Evolutionary conservation across 2,113 vertebrate genomes (phyloP), one percentile per base, ranked within the genome.

Genomic region (Lipophrys pholis): DNA sequence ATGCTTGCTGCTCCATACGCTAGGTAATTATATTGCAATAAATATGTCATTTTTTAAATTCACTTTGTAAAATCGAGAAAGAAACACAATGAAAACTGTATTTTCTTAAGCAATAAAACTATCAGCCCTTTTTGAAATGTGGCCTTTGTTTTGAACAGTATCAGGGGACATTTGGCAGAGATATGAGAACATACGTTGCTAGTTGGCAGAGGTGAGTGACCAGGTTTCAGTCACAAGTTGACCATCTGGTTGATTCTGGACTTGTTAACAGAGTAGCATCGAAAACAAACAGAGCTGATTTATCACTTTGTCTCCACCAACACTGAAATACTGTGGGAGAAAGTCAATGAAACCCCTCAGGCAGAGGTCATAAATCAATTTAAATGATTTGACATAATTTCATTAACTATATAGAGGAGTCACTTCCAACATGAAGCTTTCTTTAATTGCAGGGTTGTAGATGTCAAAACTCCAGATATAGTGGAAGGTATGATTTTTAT

Each of bases 161-260:
- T 65, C 12, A 61, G 61, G 54, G 69, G 53, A 61, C 40, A 79
- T 17, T 65, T 86, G 80, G 76, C 83, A 87, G 76, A 73, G 51
- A 50, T 48, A 54, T 1, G 6, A 54, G 35, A 59, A 51, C 58
- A 6, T 56, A 80, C 35, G n/a, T 62, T 51, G 50, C 69, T 30
- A 69, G 82, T 59, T 87, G 86, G 85, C 78, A 57, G 30, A 52
- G 52, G 52, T 56, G 54, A 50, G 53, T 8, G 62, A 40, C 63
- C 84, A 82, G 81, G 83, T 72, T 88, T 69, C 64, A 50, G 69
- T 80, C 81, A 77, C 73, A 84, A 69, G 69, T 80, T 77, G 78
- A 80, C 91, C 87, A 91, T 92, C 91, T 91, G 91, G 49, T 89
- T 84, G 73, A 40, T 55, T 79, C 60, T 56, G 15, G 50, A 77